phyloP scores from a whole-genome alignment of 2,888 invertebrate genomes.

The Phaonia tiefii region DNA sequence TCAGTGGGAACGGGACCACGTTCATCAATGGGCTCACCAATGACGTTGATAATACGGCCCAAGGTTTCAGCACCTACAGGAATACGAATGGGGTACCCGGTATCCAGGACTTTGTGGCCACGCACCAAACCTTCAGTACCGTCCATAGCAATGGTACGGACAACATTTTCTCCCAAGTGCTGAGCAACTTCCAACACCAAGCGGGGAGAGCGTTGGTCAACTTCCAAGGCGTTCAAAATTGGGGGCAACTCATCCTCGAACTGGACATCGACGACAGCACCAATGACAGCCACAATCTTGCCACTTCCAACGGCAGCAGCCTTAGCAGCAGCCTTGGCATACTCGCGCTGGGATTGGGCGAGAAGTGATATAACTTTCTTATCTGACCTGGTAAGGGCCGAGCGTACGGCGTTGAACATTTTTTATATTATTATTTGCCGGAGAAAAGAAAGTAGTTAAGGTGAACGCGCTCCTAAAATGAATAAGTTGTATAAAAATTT shows the following conservation, averaged over 20 bases:
- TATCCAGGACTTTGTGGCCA: conserved; percentile 89
- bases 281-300: conserved; percentile 92
- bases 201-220: conserved; percentile 88
- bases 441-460: conserved; percentile 58
- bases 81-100: conserved; percentile 92
- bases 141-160: conserved; percentile 96
- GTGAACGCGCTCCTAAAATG: conserved; percentile 62
- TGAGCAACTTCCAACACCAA: conserved; percentile 90
- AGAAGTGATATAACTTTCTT: conserved; percentile 73
- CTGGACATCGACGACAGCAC: conserved; percentile 98
- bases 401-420: conserved; percentile 72
- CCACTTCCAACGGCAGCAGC: conserved; percentile 69
- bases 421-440: conserved; percentile 60
- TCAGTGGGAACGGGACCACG: conserved; percentile 91
- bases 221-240: conserved; percentile 96
- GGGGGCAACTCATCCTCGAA: conserved; percentile 94
- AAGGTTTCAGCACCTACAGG: conserved; percentile 94
- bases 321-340: conserved; percentile 72
- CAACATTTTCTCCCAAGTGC: conserved; percentile 93
- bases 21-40: conserved; percentile 90
- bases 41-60: conserved; percentile 95
- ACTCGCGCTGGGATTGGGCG: conserved; percentile 71
- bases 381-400: conserved; percentile 71
- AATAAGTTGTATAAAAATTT: conserved; percentile 46
- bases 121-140: conserved; percentile 94